Evolutionary conservation across 1,140 invertebrate species (phyloP).

Genomic region (Hydropsyche tenuis): DNA sequence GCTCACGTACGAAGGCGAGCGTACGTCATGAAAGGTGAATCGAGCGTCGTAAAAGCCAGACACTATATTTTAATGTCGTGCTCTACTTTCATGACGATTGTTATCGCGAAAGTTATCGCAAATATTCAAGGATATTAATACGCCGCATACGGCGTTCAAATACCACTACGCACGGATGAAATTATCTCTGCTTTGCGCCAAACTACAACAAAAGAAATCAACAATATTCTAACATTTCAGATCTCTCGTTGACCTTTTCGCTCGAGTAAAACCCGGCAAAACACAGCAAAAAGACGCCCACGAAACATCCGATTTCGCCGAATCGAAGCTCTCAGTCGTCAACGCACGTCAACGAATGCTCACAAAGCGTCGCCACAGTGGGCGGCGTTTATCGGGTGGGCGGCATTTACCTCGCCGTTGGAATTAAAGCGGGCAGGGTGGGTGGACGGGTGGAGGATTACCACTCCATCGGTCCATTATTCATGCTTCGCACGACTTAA

Average conservation of each 20-base stretch:
- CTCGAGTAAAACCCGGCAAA: too few relatives aligned
- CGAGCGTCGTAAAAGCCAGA: conserved; percentile 9
- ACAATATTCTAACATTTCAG: too few relatives aligned
- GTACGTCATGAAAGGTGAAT: conserved; percentile 24
- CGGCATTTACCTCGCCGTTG: conserved; percentile 25
- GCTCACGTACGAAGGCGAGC: conserved; percentile 9
- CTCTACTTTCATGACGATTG: conserved; percentile 16
- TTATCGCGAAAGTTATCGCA: conserved; percentile 3
- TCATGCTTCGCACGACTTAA: conserved; percentile 47
- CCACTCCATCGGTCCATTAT: conserved; percentile 47
- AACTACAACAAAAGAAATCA: too few relatives aligned
- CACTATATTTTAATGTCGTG: conserved; percentile 21
- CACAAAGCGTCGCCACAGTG: too few relatives aligned
- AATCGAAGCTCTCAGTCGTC: too few relatives aligned
- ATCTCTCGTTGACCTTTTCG: too few relatives aligned
- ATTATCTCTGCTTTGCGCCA: too few relatives aligned
- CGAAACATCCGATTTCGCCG: too few relatives aligned
- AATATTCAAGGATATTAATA: not conserved
- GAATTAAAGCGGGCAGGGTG: conserved; percentile 35
- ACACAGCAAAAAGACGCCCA: too few relatives aligned
- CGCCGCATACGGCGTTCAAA: not conserved
- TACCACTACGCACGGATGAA: too few relatives aligned
- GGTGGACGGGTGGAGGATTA: conserved; percentile 37
- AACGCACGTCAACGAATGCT: too few relatives aligned
- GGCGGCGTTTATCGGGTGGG: not conserved